phyloP scores from a whole-genome alignment of 1,140 invertebrate species.

The Drosophila mauritiana region DNA sequence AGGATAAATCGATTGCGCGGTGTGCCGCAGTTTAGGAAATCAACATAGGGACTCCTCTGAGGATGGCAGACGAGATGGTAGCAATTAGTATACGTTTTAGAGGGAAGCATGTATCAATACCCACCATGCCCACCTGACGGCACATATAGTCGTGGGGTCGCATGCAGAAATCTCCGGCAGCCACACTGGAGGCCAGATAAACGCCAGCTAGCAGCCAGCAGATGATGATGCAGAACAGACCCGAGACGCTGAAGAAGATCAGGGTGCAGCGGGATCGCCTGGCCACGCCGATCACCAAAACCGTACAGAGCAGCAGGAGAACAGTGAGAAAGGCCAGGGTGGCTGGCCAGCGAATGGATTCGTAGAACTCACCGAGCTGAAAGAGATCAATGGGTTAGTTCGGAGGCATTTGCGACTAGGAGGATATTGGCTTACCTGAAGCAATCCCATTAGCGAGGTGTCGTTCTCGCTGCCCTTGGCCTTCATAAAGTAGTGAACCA shows the following conservation, averaged over 20 bases:
- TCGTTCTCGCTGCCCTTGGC: conserved; percentile 87
- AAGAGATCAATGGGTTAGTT: conserved; percentile 3
- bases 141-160: conserved; percentile 87
- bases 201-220: conserved; percentile 92
- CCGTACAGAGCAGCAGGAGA: conserved; percentile 91
- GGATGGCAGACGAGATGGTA: not conserved
- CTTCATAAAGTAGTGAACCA: conserved; percentile 90
- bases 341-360: conserved; percentile 90
- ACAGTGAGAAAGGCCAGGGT: conserved; percentile 91
- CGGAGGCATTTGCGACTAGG: not conserved
- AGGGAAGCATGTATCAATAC: not conserved
- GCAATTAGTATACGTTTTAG: not conserved
- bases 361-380: conserved; percentile 86
- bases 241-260: conserved; percentile 91
- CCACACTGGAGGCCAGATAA: conserved; percentile 90
- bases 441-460: conserved; percentile 88
- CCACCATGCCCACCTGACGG: conserved; percentile 83
- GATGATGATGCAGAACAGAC: conserved; percentile 91
- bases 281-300: conserved; percentile 92
- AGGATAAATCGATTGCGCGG: conserved; percentile 82
- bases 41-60: conserved; percentile 80
- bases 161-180: conserved; percentile 90
- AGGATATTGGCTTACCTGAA: conserved; percentile 85
- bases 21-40: conserved; percentile 82
- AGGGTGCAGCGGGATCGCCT: conserved; percentile 92